Evolutionary conservation across 2,113 vertebrate genomes (phyloP).

Genomic region (Pseudorectes ferrugineus): DNA sequence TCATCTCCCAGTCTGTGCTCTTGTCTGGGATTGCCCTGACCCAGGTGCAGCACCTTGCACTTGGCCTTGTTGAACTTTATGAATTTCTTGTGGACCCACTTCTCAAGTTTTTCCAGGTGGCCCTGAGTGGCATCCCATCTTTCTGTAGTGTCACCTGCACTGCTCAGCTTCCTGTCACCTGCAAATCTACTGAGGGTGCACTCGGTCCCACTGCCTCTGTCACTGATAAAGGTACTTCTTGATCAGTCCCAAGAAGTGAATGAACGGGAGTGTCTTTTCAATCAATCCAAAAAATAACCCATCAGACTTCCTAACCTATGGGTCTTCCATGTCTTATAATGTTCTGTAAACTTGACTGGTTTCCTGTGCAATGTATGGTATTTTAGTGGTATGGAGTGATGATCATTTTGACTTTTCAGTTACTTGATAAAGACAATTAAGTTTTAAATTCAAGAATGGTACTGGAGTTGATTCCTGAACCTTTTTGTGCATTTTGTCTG

Average conservation of each 20-base stretch:
- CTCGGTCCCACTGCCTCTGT: rapidly evolving
- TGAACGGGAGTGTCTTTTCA: background rate
- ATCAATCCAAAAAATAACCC: background rate
- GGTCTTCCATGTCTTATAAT: background rate
- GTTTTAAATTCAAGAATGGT: background rate
- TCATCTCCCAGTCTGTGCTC: background rate
- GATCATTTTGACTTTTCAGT: background rate
- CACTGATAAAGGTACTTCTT: background rate
- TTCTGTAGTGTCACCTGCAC: background rate
- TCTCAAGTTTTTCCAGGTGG: background rate
- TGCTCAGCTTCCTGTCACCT: background rate
- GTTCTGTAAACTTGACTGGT: background rate
- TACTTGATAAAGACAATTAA: background rate
- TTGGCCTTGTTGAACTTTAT: background rate
- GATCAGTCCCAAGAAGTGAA: background rate
- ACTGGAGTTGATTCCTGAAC: background rate
- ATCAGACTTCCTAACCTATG: background rate
- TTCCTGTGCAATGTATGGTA: background rate
- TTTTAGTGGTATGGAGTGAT: background rate
- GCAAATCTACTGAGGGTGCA: background rate
- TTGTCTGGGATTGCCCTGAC: background rate
- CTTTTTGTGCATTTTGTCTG: background rate
- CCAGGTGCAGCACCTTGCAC: background rate
- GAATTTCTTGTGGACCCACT: rapidly evolving
- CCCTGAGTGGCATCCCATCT: background rate